A percentile compares a stretch with the other conserved stretches of the same genome.
phyloP scores from a whole-genome alignment of 2,113 vertebrate genomes.

The Mormoops blainvillei region DNA sequence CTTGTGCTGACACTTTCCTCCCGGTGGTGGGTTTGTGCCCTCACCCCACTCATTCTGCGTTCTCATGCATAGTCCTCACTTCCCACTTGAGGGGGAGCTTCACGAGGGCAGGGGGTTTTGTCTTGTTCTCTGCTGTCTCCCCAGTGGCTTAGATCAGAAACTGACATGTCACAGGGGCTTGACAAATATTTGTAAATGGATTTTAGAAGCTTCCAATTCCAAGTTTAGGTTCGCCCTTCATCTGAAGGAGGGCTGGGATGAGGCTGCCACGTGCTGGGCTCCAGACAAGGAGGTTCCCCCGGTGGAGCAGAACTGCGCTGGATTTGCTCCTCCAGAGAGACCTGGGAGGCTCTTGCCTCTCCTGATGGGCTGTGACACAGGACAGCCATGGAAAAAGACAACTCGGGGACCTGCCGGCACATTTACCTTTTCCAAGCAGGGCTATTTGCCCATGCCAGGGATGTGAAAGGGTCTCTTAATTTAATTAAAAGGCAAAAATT shows the following conservation, averaged over 20 bases:
- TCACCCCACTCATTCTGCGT: no score
- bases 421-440: neutral
- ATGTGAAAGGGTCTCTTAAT: neutral
- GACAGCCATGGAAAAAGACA: neutral
- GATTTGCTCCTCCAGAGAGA: neutral
- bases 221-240: neutral
- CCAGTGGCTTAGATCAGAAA: neutral
- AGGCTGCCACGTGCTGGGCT: neutral
- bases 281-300: no score
- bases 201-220: neutral
- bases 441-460: neutral
- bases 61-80: neutral
- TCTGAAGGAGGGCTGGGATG: neutral
- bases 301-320: neutral
- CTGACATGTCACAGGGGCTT: neutral
- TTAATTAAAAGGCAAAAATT: slow-evolving; percentile 15
- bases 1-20: neutral
- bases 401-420: neutral
- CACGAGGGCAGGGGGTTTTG: neutral
- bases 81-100: neutral
- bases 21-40: neutral
- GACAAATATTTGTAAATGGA: neutral
- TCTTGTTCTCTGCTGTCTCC: neutral
- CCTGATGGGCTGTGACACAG: neutral
- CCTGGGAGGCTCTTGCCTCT: neutral